Evolutionary conservation across 2,888 invertebrate genomes (phyloP).

Genomic region (Chloromyia formosa): DNA sequence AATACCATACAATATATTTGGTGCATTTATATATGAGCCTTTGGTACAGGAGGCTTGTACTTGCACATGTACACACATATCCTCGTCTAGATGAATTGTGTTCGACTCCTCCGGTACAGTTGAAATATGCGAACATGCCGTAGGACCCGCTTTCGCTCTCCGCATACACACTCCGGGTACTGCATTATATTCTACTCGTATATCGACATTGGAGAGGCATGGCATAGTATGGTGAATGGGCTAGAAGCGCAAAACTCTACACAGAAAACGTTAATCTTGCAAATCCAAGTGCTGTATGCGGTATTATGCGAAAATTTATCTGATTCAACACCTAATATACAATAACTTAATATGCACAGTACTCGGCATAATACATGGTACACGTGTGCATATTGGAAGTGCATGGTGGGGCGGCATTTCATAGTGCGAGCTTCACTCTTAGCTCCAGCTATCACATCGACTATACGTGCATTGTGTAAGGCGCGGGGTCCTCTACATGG

Average conservation of each 20-base stretch:
- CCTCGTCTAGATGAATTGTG: constrained; percentile 19
- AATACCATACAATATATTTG: constrained; percentile 35
- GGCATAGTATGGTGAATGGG: constrained; percentile 14
- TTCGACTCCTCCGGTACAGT: constrained; percentile 32
- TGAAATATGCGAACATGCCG: constrained; percentile 48
- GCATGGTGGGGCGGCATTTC: neutral
- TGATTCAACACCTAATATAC: constrained; percentile 67
- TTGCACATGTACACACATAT: neutral
- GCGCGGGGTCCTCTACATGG: neutral
- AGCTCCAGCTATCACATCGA: too few species aligned
- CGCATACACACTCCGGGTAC: too few species aligned
- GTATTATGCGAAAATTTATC: constrained; percentile 66
- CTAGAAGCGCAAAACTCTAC: constrained; percentile 48
- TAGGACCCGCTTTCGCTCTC: constrained; percentile 1
- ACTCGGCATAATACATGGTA: constrained; percentile 25
- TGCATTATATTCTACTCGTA: too few species aligned
- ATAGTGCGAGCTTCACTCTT: too few species aligned
- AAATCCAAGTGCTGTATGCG: constrained; percentile 66
- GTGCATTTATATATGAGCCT: constrained; percentile 35
- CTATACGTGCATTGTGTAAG: neutral
- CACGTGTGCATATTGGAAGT: constrained; percentile 40
- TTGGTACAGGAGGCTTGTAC: constrained; percentile 16
- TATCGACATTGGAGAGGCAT: too few species aligned
- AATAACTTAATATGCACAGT: constrained; percentile 62
- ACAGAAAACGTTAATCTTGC: constrained; percentile 62